A percentile compares a stretch with the other conserved stretches of the same genome.
These are phyloP conservation scores for Molorchus minor DNA, from an alignment of 2,888 invertebrate genomes.

Conservation along the genomic window DNA sequence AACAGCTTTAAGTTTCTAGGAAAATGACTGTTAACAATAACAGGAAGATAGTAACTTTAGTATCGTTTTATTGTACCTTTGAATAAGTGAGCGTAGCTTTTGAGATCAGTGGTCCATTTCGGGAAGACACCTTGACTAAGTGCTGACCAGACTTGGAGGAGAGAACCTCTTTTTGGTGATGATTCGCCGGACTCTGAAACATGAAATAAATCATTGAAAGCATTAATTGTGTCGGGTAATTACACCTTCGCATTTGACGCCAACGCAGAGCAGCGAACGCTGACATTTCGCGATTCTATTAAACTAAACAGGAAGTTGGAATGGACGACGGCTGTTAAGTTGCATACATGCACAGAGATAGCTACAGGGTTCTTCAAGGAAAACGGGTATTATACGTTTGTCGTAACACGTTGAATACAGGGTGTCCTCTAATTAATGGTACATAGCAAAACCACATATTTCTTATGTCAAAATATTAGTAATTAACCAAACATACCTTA, in stretches of 20 bases:
- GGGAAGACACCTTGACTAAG: conserved; percentile 56
- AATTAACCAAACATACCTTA: no score
- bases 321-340: neutral
- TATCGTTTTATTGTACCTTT: conserved; percentile 51
- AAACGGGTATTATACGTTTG: neutral
- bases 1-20: no score
- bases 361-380: neutral
- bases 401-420: neutral
- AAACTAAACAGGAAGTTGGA: neutral
- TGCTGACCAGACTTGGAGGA: conserved; percentile 55
- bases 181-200: conserved; percentile 61
- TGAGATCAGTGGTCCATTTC: conserved; percentile 56
- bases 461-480: neutral
- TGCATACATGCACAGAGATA: neutral
- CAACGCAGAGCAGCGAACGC: neutral
- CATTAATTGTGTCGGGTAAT: neutral
- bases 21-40: no score
- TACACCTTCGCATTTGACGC: neutral
- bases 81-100: conserved; percentile 56
- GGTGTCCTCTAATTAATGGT: neutral
- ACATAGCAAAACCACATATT: no score
- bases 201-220: neutral
- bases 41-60: no score
- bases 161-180: conserved; percentile 60
- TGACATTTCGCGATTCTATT: neutral